phyloP scores from a whole-genome alignment of 2,113 vertebrate genomes.

The Otis tarda region DNA sequence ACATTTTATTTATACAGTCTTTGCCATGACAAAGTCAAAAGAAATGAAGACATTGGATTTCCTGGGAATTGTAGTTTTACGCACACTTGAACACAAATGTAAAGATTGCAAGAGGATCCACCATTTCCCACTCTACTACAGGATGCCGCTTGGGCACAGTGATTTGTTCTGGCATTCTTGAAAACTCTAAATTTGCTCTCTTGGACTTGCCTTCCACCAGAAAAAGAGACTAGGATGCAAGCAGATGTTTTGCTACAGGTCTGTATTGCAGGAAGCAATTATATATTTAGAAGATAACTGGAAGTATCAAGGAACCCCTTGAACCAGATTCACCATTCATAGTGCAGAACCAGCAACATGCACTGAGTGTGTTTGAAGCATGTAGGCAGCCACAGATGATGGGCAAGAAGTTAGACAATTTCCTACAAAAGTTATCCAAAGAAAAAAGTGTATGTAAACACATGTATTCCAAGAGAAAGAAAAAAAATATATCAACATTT shows the following conservation, averaged over 20 bases:
- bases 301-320: not conserved
- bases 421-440: not conserved
- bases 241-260: not conserved
- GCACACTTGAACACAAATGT: not conserved
- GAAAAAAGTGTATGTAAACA: not conserved
- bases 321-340: not conserved
- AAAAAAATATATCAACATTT: not conserved
- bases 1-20: not conserved
- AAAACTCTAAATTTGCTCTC: not conserved
- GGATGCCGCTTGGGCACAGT: not conserved
- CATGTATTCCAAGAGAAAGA: not conserved
- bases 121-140: not conserved
- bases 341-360: not conserved
- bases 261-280: not conserved
- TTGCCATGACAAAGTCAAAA: not conserved
- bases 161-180: not conserved
- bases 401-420: not conserved
- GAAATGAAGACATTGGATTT: not conserved
- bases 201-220: not conserved
- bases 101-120: not conserved
- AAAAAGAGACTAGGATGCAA: not conserved
- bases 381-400: rapidly evolving
- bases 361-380: not conserved
- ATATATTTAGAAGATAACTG: not conserved
- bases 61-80: not conserved